Conservation (phyloP, 2,797 vertebrate genomes). For the Spinus olivaceus region DNA sequence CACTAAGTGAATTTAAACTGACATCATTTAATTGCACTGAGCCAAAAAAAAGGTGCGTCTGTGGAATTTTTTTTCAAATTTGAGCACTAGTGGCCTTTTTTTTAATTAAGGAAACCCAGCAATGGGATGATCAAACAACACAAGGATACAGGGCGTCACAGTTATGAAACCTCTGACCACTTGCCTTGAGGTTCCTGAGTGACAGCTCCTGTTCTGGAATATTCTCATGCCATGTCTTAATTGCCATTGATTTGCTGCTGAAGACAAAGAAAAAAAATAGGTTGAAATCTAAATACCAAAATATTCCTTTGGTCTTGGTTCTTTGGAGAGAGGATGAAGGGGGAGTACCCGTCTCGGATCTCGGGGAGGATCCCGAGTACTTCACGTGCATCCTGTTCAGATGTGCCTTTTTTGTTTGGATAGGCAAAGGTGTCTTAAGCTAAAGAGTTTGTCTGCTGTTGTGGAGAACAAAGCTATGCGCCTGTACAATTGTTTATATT, state of each 20-base stretch:
- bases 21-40: slow-evolving; percentile 72
- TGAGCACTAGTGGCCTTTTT: slow-evolving; percentile 86
- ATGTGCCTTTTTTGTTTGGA: slow-evolving; percentile 93
- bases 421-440: slow-evolving; percentile 77
- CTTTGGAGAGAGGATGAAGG: slow-evolving; percentile 35
- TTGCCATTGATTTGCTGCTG: slow-evolving; percentile 74
- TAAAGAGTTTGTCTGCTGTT: slow-evolving; percentile 85
- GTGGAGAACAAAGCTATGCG: slow-evolving; percentile 87
- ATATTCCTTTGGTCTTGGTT: slow-evolving; percentile 55
- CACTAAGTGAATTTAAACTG: slow-evolving; percentile 70
- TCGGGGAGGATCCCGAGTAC: slow-evolving; percentile 11
- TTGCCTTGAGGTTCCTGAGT: slow-evolving; percentile 52
- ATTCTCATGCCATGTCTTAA: slow-evolving; percentile 70
- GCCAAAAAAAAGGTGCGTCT: slow-evolving; percentile 72
- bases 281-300: slow-evolving; percentile 61
- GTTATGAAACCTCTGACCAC: slow-evolving; percentile 25
- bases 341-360: not conserved
- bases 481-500: slow-evolving; percentile 87
- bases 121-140: slow-evolving; percentile 66
- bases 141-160: slow-evolving; percentile 2
- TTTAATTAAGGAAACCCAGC: slow-evolving; percentile 20
- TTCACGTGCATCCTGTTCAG: slow-evolving; percentile 80
- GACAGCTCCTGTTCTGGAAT: slow-evolving; percentile 46
- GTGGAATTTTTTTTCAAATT: slow-evolving; percentile 66
- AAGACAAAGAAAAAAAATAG: slow-evolving; percentile 36